Evolutionary conservation across 2,797 vertebrate genomes (phyloP), one percentile per base, ranked within the genome.

Genomic region (Alosa sapidissima): DNA sequence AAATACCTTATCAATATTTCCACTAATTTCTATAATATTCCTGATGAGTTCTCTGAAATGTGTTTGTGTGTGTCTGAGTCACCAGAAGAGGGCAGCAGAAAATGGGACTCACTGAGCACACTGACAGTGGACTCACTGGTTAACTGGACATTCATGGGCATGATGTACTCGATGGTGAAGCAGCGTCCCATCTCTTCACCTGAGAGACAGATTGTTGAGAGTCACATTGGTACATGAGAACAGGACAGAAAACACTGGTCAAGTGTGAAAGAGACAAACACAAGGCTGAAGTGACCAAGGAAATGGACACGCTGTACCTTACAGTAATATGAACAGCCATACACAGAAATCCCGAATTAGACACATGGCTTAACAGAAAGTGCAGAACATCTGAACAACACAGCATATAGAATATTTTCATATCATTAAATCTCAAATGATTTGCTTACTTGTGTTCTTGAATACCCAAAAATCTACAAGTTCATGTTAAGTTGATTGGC

Each of bases 151-250:
- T 95, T 98, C 91, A 97, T 97, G 28, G 98, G 98, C 97, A 99
- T 98, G 92, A 99, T 94, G 0, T 98, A 98, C 52, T 99, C 97
- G 0, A 99, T 99, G 83, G 97, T 98, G 92, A 99, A 99, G 91
- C 97, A 98, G 51, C 96, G 94, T 1, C 97, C 98, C n/a, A 94
- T 96, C 90, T 98, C 98, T 47, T 98, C 97, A 11, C 97, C 97
- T 99, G 91, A 19, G 84, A 13, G 21, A 41, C 68, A 72, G 14
- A 13, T 21, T 9, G 36, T 28, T 10, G 2, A 28, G 13, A 33
- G 33, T 41, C 68, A 72, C 33, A 13, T 14, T 47, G 5, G 6
- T 21, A 24, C 16, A 78, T 36, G 6, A 47, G 36, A 45, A 4
- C 8, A n/a, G 9, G 58, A n/a, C 8, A 21, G 33, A 6, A 16